Conservation (phyloP, 1,140 invertebrate species). For the Bombus huntii region DNA sequence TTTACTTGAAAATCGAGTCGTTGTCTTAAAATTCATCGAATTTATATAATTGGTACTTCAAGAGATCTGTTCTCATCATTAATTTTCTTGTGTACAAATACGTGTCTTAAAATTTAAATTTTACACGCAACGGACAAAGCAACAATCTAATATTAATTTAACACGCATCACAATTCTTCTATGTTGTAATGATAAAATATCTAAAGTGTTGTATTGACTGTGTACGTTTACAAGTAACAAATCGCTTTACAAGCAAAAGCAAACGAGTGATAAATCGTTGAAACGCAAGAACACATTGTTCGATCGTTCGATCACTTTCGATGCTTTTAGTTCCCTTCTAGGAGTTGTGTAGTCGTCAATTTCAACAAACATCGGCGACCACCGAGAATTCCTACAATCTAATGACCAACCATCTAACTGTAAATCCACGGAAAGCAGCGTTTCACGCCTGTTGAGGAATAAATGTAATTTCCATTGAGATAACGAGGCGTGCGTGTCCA, state of each 20-base stretch:
- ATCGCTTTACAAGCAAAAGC: not conserved
- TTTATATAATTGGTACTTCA: not conserved
- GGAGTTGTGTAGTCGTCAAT: not conserved
- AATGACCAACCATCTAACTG: conserved; percentile 32
- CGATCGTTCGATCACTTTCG: conserved; percentile 11
- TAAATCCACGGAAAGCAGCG: conserved; percentile 26
- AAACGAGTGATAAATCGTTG: conserved; percentile 1
- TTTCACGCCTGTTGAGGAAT: conserved; percentile 27
- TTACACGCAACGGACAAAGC: not conserved
- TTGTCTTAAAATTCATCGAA: not conserved
- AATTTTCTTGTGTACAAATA: not conserved
- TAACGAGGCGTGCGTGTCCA: conserved; percentile 29
- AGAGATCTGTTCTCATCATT: not conserved
- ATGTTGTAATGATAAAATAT: not conserved
- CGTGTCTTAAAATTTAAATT: not conserved
- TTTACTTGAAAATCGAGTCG: not conserved
- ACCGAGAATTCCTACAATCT: not conserved
- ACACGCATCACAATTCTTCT: not conserved
- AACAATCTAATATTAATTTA: not conserved
- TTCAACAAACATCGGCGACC: not conserved
- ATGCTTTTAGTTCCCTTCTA: not conserved
- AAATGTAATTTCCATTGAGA: conserved; percentile 28
- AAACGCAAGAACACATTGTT: not conserved
- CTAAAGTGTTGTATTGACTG: not conserved
- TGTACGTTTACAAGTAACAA: not conserved